phyloP scores from a whole-genome alignment of 2,113 vertebrate species.

The Arizona elegans region DNA sequence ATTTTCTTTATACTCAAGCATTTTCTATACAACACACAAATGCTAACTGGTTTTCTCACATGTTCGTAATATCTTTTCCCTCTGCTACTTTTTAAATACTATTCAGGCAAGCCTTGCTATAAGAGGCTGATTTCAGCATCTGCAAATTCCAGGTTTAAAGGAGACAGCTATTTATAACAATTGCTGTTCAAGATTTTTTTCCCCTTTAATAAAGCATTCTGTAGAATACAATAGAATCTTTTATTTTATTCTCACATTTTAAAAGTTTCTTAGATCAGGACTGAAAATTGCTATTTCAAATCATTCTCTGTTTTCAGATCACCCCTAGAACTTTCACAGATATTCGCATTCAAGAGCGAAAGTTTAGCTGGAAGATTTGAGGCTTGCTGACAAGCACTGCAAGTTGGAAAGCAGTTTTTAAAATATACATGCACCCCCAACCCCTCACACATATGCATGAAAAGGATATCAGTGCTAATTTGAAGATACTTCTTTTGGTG shows the following conservation, averaged over 20 bases:
- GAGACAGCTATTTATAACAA: conserved; percentile 50
- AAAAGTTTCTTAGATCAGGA: neutral
- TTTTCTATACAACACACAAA: conserved; percentile 60
- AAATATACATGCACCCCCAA: neutral
- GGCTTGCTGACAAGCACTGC: neutral
- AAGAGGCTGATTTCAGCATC: conserved; percentile 50
- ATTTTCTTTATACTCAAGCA: conserved; percentile 66
- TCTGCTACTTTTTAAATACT: conserved; percentile 46
- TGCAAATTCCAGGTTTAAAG: conserved; percentile 53
- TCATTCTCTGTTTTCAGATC: neutral
- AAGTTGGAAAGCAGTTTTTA: conserved; percentile 5
- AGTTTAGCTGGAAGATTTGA: conserved; percentile 8
- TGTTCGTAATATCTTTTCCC: conserved; percentile 55
- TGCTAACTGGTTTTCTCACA: conserved; percentile 64
- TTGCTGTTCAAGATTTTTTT: conserved; percentile 26
- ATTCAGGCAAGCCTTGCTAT: conserved; percentile 54
- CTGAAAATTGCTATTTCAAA: neutral
- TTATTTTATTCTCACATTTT: neutral
- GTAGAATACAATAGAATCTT: neutral
- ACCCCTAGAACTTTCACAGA: neutral
- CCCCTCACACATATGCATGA: neutral
- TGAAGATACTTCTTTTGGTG: conserved; percentile 19
- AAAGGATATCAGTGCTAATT: conserved; percentile 7
- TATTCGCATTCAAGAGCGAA: neutral
- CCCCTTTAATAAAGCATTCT: conserved; percentile 35